These are phyloP conservation scores for Elephas maximus DNA, from an alignment of 2,113 vertebrate species.

Conservation along the genomic window DNA sequence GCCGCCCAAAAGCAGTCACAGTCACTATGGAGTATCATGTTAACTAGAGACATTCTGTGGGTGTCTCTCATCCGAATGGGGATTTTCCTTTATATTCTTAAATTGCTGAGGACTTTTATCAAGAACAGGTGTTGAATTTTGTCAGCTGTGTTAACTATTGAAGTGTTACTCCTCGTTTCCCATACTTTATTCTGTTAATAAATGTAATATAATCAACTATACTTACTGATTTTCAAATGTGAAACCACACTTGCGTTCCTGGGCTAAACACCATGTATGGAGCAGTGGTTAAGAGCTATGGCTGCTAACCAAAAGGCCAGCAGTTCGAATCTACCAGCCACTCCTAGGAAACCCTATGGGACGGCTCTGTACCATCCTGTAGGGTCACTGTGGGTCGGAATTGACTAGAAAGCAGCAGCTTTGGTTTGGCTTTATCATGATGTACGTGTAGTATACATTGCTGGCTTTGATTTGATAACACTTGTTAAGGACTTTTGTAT, in stretches of 20 bases:
- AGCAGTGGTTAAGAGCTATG: no score
- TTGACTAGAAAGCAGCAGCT: no score
- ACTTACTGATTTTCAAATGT: not conserved
- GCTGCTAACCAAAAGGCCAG: no score
- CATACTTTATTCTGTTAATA: not conserved
- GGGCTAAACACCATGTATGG: not conserved
- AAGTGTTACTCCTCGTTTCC: not conserved
- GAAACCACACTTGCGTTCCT: not conserved
- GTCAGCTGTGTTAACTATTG: not conserved
- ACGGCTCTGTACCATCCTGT: no score
- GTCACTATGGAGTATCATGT: not conserved
- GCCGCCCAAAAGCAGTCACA: not conserved
- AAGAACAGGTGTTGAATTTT: not conserved
- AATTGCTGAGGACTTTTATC: not conserved
- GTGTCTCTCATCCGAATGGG: not conserved
- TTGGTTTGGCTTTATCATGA: not conserved
- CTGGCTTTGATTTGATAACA: not conserved
- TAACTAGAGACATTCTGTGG: not conserved
- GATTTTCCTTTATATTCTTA: slow-evolving; percentile 1
- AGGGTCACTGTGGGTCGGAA: no score
- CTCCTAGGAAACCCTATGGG: no score
- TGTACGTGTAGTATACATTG: not conserved
- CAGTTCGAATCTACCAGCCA: no score
- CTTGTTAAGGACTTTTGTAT: not conserved
- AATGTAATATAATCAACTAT: not conserved